Evolutionary conservation across 1,140 invertebrate species (phyloP), one percentile per base, ranked within the genome.

Genomic region (Streblospio benedicti): DNA sequence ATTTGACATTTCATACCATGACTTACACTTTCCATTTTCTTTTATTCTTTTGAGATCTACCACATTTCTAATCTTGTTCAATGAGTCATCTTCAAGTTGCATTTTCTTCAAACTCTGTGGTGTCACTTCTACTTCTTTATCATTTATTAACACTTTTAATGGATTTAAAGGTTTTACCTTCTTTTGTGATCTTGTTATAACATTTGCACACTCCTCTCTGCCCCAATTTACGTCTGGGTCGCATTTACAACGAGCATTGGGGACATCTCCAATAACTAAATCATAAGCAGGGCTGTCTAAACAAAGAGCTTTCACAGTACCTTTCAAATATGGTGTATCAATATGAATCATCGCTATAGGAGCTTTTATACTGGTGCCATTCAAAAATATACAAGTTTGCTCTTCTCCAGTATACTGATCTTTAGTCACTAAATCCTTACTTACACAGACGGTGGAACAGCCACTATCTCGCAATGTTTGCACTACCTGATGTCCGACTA

Each of bases 251-350:
- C 4, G 38, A 2, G 16, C 57, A 9, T 20, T 16, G 16, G 47
- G 2, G 16, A 52, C 18, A 52, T 52, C 41, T 4, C 49, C 45
- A 18, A 59, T 23, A 18, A 59, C 45, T 35, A 59, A 33, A 52
- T 54, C 49, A 35, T 30, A 51, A n/a, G 52, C 49, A 12, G 57
- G 45, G 23, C 28, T 59, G 9, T 58, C 23, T 18, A 59, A 28
- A 28, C 20, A 12, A 16, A 59, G 25, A n/a, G 57, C 49, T 43
- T 59, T 32, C 27, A 53, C 45, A 4, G 3, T 16, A 4, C 49
- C 57, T 38, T 20, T 4, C 28, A 31, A 54, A 53, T 52, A 59
- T 14, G 47, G 47, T 3, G 47, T 54, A 12, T 59, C 57, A 18
- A 59, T 38, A n/a, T 35, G n/a, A 4, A 59, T 35, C 18, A n/a